Percentiles rank a stretch among this genome's conserved stretches.
phyloP scores from a whole-genome alignment of 1,140 invertebrate species.

The Philotrypesis tridentata region DNA sequence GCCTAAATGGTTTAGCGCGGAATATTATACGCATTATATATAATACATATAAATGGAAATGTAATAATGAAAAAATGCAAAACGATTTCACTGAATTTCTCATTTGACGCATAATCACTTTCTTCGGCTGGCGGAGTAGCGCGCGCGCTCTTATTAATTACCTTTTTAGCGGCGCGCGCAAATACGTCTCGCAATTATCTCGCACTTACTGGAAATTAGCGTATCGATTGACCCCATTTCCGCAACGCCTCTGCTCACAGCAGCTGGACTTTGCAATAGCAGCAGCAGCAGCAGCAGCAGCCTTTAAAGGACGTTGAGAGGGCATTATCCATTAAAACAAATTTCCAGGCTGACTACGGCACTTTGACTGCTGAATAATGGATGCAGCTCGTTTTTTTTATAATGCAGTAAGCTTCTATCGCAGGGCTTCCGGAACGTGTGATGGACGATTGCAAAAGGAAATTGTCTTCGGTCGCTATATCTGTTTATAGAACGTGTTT shows the following conservation, averaged over 20 bases:
- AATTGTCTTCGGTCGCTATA: no score
- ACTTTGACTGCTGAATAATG: constrained; percentile 8
- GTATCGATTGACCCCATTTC: constrained; percentile 59
- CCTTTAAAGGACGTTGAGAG: neutral
- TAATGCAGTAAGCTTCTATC: neutral
- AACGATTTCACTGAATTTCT: constrained; percentile 51
- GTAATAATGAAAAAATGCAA: neutral
- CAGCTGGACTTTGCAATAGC: neutral
- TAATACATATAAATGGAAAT: neutral
- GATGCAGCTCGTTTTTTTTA: neutral
- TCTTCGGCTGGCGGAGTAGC: constrained; percentile 33
- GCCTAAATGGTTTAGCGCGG: neutral
- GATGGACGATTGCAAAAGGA: neutral
- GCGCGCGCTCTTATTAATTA: constrained; percentile 57
- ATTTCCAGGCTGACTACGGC: neutral
- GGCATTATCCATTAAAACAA: neutral
- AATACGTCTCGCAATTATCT: constrained; percentile 51
- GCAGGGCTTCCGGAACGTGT: neutral
- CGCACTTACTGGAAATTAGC: constrained; percentile 54
- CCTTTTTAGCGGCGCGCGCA: constrained; percentile 47
- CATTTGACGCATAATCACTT: constrained; percentile 53
- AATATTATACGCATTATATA: neutral
- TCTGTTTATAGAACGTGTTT: no score
- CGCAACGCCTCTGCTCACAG: neutral
- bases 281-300: neutral